Percentiles rank a stretch among this genome's conserved stretches.
phyloP scores from a whole-genome alignment of 1,140 invertebrate genomes.

The Spodoptera litura region DNA sequence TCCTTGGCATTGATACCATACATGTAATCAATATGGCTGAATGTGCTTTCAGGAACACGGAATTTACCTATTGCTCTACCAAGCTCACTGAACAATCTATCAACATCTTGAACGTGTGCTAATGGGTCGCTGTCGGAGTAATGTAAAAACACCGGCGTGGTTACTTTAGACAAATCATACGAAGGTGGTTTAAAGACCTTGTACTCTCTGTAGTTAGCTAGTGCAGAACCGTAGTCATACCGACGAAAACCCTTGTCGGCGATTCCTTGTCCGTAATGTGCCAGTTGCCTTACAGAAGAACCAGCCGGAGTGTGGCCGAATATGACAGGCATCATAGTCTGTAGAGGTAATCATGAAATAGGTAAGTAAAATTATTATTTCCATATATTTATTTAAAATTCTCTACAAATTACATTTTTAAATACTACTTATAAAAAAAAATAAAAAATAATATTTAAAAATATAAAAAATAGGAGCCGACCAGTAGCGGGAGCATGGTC shows the following conservation, averaged over 20 bases:
- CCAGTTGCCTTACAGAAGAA: constrained; percentile 91
- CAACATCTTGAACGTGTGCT: constrained; percentile 87
- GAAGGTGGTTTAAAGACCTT: constrained; percentile 85
- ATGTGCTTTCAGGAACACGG: constrained; percentile 73
- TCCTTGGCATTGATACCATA: constrained; percentile 86
- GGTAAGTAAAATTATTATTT: constrained; percentile 85
- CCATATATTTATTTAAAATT: too few relatives aligned
- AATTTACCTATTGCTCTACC: constrained; percentile 83
- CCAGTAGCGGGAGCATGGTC: too few relatives aligned
- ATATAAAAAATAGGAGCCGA: too few relatives aligned
- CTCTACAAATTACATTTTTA: too few relatives aligned
- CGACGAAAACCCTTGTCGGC: constrained; percentile 87
- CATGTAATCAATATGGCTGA: constrained; percentile 87
- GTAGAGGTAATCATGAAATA: background rate
- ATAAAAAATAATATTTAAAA: too few relatives aligned
- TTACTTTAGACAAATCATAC: constrained; percentile 88
- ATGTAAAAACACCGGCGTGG: constrained; percentile 90
- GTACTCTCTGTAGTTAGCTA: constrained; percentile 85
- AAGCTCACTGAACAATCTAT: constrained; percentile 86
- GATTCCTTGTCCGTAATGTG: constrained; percentile 92
- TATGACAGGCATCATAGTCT: constrained; percentile 87
- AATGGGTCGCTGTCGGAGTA: constrained; percentile 91
- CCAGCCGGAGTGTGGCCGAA: constrained; percentile 94
- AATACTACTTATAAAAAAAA: too few relatives aligned
- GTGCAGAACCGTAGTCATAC: constrained; percentile 89